Evolutionary conservation across 1,140 invertebrate genomes (phyloP).

Genomic region (Tenebrio molitor): DNA sequence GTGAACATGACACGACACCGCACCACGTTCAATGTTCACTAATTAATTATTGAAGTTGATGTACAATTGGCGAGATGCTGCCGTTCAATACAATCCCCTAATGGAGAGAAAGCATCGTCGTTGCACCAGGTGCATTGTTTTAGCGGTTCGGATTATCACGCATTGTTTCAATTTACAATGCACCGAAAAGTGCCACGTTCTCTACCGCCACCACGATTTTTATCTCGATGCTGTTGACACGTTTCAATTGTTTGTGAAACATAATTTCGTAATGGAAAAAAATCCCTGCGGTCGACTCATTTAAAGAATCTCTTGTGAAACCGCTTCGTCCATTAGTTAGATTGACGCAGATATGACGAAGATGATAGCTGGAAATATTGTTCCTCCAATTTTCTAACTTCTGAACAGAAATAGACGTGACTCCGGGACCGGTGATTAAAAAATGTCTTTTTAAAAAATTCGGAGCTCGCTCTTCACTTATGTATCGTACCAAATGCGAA

Average conservation of each 20-base stretch:
- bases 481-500: too few relatives aligned
- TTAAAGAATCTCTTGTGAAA: conserved; percentile 22
- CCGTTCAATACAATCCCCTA: conserved; percentile 24
- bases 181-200: too few relatives aligned
- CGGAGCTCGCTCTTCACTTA: too few relatives aligned
- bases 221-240: conserved; percentile 10
- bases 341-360: conserved; percentile 13
- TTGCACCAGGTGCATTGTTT: conserved; percentile 33
- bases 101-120: conserved; percentile 13
- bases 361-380: conserved; percentile 9
- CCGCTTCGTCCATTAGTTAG: conserved; percentile 23
- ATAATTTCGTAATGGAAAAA: conserved; percentile 34
- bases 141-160: conserved; percentile 17
- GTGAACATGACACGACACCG: conserved; percentile 31
- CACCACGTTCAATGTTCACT: conserved; percentile 26
- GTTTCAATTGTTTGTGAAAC: conserved; percentile 30
- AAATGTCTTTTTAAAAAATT: too few relatives aligned
- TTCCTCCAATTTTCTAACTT: too few relatives aligned
- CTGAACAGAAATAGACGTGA: too few relatives aligned
- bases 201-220: too few relatives aligned
- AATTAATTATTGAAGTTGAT: conserved; percentile 43
- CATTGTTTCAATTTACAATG: conserved; percentile 29
- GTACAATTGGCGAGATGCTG: conserved; percentile 23
- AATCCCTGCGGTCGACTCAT: conserved; percentile 20
- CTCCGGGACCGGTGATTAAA: too few relatives aligned